Conservation (phyloP, 64 coral and sea anemone species). For the Stylophora pistillata region DNA sequence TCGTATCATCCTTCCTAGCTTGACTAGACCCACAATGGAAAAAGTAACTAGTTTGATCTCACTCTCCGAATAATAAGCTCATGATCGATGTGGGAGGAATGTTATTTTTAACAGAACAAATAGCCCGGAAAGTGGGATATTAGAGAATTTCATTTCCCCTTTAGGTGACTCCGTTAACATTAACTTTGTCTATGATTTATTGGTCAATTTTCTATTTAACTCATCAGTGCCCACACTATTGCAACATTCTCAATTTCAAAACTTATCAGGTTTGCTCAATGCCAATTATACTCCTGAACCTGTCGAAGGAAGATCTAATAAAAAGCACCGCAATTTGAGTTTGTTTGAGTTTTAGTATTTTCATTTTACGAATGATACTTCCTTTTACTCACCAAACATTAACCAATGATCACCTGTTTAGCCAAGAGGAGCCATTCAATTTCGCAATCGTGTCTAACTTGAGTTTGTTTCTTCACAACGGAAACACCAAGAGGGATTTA, state of each 20-base stretch:
- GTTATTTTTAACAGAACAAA: not conserved
- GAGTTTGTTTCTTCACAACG: too few relatives aligned
- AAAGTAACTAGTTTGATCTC: not conserved
- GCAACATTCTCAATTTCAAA: not conserved
- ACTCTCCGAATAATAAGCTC: not conserved
- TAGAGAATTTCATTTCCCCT: not conserved
- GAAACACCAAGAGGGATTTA: too few relatives aligned
- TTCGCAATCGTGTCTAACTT: too few relatives aligned
- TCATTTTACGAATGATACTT: not conserved
- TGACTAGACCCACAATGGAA: not conserved
- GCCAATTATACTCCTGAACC: not conserved
- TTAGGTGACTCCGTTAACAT: not conserved
- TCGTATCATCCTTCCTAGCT: not conserved
- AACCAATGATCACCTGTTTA: too few relatives aligned
- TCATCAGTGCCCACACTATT: not conserved
- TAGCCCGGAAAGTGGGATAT: not conserved
- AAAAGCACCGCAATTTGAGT: not conserved
- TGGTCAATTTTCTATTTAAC: not conserved
- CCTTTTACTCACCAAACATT: not conserved
- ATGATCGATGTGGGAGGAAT: not conserved
- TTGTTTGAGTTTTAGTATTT: not conserved
- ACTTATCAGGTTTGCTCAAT: not conserved
- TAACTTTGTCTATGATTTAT: not conserved
- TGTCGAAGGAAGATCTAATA: not conserved
- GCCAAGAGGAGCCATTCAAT: too few relatives aligned